A percentile compares a stretch with the other conserved stretches of the same genome.
These are phyloP conservation scores for Doryteuthis pealeii DNA, from an alignment of 1,140 invertebrate genomes.

Conservation along the genomic window DNA sequence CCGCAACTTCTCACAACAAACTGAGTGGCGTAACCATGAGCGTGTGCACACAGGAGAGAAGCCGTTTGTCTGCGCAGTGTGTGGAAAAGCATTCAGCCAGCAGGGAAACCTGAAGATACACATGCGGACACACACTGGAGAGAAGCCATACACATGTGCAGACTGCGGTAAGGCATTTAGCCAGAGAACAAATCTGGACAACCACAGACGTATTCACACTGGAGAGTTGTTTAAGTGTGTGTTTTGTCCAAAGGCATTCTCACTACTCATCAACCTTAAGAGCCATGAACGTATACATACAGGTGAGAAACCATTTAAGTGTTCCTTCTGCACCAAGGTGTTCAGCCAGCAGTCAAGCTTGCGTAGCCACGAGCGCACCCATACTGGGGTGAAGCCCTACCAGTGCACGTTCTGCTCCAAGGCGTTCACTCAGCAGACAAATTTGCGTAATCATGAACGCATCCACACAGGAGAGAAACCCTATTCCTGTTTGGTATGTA, in stretches of 20 bases:
- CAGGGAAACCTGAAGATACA: conserved; percentile 41
- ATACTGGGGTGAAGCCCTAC: conserved; percentile 73
- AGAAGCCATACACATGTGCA: conserved; percentile 54
- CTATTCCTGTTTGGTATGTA: not conserved
- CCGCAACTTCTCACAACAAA: conserved; percentile 84
- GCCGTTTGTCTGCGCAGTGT: conserved; percentile 32
- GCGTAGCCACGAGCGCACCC: conserved; percentile 61
- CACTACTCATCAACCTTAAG: conserved; percentile 89
- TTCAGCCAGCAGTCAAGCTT: conserved; percentile 62
- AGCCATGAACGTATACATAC: conserved; percentile 82
- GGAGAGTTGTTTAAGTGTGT: conserved; percentile 58
- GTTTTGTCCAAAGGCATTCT: conserved; percentile 70
- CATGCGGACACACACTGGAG: conserved; percentile 54
- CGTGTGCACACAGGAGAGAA: conserved; percentile 27
- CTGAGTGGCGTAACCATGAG: conserved; percentile 75
- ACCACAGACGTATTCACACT: conserved; percentile 69
- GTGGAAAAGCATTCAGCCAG: conserved; percentile 36
- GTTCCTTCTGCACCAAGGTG: conserved; percentile 66
- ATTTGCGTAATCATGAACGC: conserved; percentile 28
- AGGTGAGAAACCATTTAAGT: conserved; percentile 79
- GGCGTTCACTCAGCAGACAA: conserved; percentile 73
- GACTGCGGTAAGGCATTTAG: conserved; percentile 48
- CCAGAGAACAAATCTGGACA: conserved; percentile 69
- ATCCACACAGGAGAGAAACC: conserved; percentile 46
- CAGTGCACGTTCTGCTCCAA: conserved; percentile 74